A percentile compares a stretch with the other conserved stretches of the same genome.
phyloP scores from a whole-genome alignment of 2,888 invertebrate species.

The Rhamnusium bicolor region DNA sequence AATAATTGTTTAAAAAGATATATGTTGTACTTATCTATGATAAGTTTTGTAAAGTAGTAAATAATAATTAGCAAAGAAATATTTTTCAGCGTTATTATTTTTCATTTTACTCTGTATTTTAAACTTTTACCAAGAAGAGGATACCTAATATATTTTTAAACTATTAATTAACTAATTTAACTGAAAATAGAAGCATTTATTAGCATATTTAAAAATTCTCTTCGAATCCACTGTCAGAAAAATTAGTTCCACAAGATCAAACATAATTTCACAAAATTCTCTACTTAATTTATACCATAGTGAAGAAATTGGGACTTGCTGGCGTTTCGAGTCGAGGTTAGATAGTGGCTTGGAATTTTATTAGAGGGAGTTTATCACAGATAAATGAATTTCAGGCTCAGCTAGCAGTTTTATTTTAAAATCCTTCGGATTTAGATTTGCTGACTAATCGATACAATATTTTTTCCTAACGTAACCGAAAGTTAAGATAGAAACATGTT shows the following conservation, averaged over 20 bases:
- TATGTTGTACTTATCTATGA: too few species aligned
- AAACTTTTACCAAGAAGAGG: too few species aligned
- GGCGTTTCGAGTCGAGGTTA: not conserved
- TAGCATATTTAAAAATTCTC: too few species aligned
- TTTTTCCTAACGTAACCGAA: not conserved
- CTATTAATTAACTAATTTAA: too few species aligned
- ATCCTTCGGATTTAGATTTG: not conserved
- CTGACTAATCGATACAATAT: not conserved
- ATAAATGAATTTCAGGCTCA: constrained; percentile 8
- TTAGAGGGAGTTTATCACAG: constrained; percentile 7
- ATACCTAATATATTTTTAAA: too few species aligned
- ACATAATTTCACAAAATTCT: not conserved
- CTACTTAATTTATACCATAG: not conserved
- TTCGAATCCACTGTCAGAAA: too few species aligned
- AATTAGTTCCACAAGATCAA: not conserved
- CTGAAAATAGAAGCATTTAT: too few species aligned
- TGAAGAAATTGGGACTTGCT: not conserved
- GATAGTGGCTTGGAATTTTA: constrained; percentile 6
- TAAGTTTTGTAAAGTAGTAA: too few species aligned
- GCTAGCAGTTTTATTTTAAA: not conserved
- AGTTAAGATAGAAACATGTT: not conserved
- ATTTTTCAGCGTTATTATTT: too few species aligned
- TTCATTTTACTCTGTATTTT: too few species aligned
- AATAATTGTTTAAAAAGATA: too few species aligned
- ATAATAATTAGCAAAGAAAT: too few species aligned